Conservation (phyloP, 2,113 vertebrate genomes). For the Rhinoderma darwinii region DNA sequence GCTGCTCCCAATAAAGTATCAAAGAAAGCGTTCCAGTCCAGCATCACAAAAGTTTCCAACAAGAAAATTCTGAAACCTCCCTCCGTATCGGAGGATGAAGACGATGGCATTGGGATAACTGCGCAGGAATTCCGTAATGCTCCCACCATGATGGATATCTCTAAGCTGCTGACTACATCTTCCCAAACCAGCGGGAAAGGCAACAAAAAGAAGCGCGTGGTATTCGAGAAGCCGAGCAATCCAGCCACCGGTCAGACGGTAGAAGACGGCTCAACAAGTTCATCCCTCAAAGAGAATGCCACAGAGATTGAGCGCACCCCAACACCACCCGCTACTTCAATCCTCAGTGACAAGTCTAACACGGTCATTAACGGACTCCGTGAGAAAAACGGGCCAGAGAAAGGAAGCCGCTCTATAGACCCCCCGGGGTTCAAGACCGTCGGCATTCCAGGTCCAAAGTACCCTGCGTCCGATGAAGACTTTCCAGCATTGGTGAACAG, state of each 20-base stretch:
- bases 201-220: slow-evolving; percentile 83
- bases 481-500: slow-evolving; percentile 87
- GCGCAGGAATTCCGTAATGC: slow-evolving; percentile 79
- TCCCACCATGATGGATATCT: slow-evolving; percentile 85
- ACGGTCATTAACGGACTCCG: slow-evolving; percentile 77
- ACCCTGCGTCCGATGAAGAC: slow-evolving; percentile 81
- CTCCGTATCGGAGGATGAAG: slow-evolving; percentile 71
- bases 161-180: slow-evolving; percentile 80
- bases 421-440: slow-evolving; percentile 72
- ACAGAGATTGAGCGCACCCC: slow-evolving; percentile 71
- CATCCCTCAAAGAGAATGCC: slow-evolving; percentile 72
- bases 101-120: slow-evolving; percentile 63
- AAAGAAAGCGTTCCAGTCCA: slow-evolving; percentile 76
- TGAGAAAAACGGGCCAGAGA: slow-evolving; percentile 68
- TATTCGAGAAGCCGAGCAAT: slow-evolving; percentile 69
- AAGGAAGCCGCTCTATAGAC: slow-evolving; percentile 68
- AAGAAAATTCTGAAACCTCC: slow-evolving; percentile 63
- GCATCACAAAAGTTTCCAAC: slow-evolving; percentile 67
- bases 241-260: fast-evolving
- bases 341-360: slow-evolving; percentile 57
- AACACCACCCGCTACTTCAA: not conserved
- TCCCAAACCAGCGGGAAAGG: slow-evolving; percentile 75
- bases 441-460: slow-evolving; percentile 64
- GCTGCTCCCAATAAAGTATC: slow-evolving; percentile 67
- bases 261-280: slow-evolving; percentile 50